Evolutionary conservation across 2,888 invertebrate species (phyloP).

Genomic region (Drosophila mettleri): DNA sequence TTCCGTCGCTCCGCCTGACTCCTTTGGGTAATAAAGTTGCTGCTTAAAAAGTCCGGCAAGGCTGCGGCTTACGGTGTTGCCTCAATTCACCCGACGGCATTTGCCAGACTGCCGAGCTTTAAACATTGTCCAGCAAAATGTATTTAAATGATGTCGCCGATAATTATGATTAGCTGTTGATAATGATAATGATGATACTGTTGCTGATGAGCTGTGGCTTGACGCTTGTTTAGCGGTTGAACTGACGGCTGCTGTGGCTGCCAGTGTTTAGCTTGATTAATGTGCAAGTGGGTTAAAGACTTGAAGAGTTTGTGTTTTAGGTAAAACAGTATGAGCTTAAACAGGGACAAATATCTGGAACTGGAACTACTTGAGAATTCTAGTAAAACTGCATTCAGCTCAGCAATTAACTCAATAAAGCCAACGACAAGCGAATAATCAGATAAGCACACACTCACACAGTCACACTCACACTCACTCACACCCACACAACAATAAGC

Average conservation of each 20-base stretch:
- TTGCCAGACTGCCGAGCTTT: neutral
- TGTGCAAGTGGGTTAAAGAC: neutral
- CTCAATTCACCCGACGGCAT: neutral
- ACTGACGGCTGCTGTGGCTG: slow-evolving; percentile 16
- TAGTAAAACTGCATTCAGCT: neutral
- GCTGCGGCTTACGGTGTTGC: slow-evolving; percentile 20
- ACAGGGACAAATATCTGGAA: too few species aligned
- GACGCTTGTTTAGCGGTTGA: slow-evolving; percentile 34
- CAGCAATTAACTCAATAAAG: slow-evolving; percentile 43
- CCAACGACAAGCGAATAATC: slow-evolving; percentile 51
- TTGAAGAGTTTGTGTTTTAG: neutral
- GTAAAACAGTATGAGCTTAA: too few species aligned
- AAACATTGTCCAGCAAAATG: slow-evolving; percentile 20
- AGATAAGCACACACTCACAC: slow-evolving; percentile 49
- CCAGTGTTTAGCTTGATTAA: slow-evolving; percentile 5
- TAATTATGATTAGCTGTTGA: slow-evolving; percentile 1
- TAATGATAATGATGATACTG: neutral
- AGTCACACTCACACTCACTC: slow-evolving; percentile 11
- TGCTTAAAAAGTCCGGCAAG: slow-evolving; percentile 42
- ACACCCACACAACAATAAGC: slow-evolving; percentile 34
- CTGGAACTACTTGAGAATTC: slow-evolving; percentile 2
- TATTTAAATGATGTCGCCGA: slow-evolving; percentile 15
- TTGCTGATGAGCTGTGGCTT: slow-evolving; percentile 3
- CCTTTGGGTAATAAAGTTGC: slow-evolving; percentile 75
- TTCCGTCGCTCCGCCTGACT: slow-evolving; percentile 47